Evolutionary conservation across 2,113 vertebrate species (phyloP), one percentile per base, ranked within the genome.

Genomic region (Pollachius pollachius): DNA sequence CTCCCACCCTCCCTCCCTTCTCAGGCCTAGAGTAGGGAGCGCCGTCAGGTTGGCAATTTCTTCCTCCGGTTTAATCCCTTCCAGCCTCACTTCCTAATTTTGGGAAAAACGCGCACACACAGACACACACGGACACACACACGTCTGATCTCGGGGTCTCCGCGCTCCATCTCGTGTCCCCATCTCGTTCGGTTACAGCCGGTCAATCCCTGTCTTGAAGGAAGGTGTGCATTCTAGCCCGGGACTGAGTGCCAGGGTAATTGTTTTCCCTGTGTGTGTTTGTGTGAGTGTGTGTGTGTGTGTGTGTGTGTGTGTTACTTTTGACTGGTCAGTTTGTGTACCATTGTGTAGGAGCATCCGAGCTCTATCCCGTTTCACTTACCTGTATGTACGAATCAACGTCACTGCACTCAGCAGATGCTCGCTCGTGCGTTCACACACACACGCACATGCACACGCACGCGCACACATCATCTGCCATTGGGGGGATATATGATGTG

Each of bases 311-410:
- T 64, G 27, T 57, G 69, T 62, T 11, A 11, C 30, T 61, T 15
- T 61, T 52, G 74, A 34, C 63, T 73, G 63, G 65, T 37, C 69
- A 74, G 56, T 70, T 72, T 64, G 69, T 71, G 62, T 41, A 64
- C 60, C 18, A 2, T 64, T 67, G 58, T 67, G 52, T 64, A 54
- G 73, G n/a, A 15, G 34, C 74, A 67, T 66, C 65, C 41, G 11
- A 48, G 41, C 41, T 48, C 41, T 48, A 48, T 57, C 54, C 54
- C 64, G 71, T 18, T 17, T 25, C 64, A 69, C 67, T 78, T 62
- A 70, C 59, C 69, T 78, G 81, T 81, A 81, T 64, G 64, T 68
- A 73, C 71, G 68, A 81, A 84, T 80, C 74, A 79, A 72, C 73
- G 72, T 83, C 75, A 86, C 17, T 1, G 16, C 64, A 13, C 41